Conservation (phyloP, 2,113 vertebrate genomes). For the Ranitomeya variabilis region DNA sequence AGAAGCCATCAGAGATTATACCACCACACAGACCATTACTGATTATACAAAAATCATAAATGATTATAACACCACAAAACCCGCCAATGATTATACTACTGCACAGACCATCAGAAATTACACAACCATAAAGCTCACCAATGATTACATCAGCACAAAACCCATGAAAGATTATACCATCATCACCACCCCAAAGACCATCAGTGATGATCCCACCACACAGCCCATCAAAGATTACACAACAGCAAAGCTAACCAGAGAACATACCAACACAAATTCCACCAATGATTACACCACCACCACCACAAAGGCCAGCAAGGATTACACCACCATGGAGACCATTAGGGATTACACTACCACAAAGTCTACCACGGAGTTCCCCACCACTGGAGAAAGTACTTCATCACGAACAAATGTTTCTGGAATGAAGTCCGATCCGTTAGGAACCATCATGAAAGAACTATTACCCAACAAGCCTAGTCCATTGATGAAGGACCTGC, state of each 20-base stretch:
- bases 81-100: background rate
- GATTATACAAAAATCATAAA: background rate
- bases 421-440: slow-evolving; percentile 21
- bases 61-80: background rate
- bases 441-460: slow-evolving; percentile 47
- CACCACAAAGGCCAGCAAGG: background rate
- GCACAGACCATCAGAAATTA: background rate
- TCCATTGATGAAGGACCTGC: background rate
- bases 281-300: background rate
- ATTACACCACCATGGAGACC: background rate
- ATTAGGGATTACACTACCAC: background rate
- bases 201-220: too few relatives aligned
- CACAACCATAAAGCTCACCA: background rate
- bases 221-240: background rate
- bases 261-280: background rate
- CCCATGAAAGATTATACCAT: background rate
- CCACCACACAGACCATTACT: background rate
- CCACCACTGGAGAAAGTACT: too few relatives aligned
- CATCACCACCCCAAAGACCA: background rate
- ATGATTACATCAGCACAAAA: background rate
- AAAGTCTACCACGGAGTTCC: background rate
- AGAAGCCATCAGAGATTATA: background rate
- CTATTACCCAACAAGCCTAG: slow-evolving; percentile 55
- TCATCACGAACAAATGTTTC: background rate
- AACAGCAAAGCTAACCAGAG: background rate